Conservation (phyloP, 2,113 vertebrate genomes). For the Chaetodon auriga region DNA sequence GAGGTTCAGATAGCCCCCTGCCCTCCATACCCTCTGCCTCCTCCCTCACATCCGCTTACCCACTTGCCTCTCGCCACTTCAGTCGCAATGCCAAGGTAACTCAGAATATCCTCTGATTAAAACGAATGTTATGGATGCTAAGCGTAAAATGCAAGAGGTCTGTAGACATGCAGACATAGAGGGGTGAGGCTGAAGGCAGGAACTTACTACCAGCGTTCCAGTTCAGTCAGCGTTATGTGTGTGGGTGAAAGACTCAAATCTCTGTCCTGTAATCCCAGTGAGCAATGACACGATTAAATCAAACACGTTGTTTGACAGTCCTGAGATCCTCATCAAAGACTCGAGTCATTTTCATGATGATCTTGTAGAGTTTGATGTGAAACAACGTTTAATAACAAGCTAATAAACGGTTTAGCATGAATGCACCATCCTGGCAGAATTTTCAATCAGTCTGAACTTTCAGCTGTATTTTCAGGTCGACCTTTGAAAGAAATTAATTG, state of each 20-base stretch:
- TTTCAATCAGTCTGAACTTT: neutral
- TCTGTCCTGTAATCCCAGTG: neutral
- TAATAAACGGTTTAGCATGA: neutral
- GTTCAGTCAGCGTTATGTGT: neutral
- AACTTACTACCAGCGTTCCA: too few relatives aligned
- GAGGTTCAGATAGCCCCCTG: slow-evolving; percentile 83
- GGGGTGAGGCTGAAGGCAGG: neutral
- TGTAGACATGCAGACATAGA: neutral
- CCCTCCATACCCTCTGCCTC: slow-evolving; percentile 79
- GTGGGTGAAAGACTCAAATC: neutral
- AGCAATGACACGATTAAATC: neutral
- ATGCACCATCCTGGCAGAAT: neutral
- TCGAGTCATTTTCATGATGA: neutral
- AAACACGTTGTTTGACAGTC: neutral
- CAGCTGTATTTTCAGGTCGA: neutral
- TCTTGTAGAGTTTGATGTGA: neutral
- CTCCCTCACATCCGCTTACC: slow-evolving; percentile 87
- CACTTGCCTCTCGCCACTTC: slow-evolving; percentile 88
- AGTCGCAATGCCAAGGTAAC: slow-evolving; percentile 91
- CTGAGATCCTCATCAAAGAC: neutral
- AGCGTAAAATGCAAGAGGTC: neutral
- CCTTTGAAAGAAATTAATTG: neutral
- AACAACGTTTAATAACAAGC: neutral
- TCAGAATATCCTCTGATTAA: neutral
- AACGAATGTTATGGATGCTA: neutral